These are phyloP conservation scores for Drosophila tristis DNA, from an alignment of 1,140 invertebrate species.

Conservation along the genomic window DNA sequence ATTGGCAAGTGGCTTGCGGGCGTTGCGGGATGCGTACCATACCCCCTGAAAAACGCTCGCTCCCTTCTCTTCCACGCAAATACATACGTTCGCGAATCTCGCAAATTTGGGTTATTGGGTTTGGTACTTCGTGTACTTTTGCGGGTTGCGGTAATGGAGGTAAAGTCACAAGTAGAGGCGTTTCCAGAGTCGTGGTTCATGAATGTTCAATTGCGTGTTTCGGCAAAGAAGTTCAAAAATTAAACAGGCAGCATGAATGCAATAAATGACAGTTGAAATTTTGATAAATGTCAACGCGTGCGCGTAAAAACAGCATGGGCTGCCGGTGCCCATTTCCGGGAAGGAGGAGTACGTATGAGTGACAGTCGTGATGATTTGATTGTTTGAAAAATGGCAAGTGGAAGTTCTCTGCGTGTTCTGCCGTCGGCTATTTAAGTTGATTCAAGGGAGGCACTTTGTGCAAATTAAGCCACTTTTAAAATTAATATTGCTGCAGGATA, in stretches of 20 bases:
- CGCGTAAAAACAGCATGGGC: conserved; percentile 1
- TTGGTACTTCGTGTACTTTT: conserved; percentile 53
- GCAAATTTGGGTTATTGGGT: conserved; percentile 71
- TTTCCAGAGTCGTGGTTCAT: conserved; percentile 41
- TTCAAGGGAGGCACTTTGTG: conserved; percentile 48
- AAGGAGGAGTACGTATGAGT: conserved; percentile 3
- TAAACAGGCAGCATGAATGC: conserved; percentile 41
- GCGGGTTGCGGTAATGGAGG: conserved; percentile 56
- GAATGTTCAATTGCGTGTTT: conserved; percentile 69
- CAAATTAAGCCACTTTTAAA: conserved; percentile 71
- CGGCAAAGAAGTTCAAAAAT: conserved; percentile 34
- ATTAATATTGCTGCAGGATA: background rate
- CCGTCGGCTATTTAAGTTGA: conserved; percentile 32
- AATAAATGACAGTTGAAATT: conserved; percentile 70
- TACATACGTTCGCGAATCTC: conserved; percentile 51
- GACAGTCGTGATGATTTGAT: conserved; percentile 62
- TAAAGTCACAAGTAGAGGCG: conserved; percentile 2
- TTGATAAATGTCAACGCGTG: conserved; percentile 76
- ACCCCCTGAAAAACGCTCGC: background rate
- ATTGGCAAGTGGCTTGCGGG: conserved; percentile 48
- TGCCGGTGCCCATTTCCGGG: background rate
- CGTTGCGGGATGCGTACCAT: conserved; percentile 3
- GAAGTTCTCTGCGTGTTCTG: conserved; percentile 20
- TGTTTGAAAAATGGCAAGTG: conserved; percentile 54
- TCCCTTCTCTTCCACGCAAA: background rate